Evolutionary conservation across 1,140 invertebrate genomes (phyloP).

Genomic region (Vollenhovia emeryi): DNA sequence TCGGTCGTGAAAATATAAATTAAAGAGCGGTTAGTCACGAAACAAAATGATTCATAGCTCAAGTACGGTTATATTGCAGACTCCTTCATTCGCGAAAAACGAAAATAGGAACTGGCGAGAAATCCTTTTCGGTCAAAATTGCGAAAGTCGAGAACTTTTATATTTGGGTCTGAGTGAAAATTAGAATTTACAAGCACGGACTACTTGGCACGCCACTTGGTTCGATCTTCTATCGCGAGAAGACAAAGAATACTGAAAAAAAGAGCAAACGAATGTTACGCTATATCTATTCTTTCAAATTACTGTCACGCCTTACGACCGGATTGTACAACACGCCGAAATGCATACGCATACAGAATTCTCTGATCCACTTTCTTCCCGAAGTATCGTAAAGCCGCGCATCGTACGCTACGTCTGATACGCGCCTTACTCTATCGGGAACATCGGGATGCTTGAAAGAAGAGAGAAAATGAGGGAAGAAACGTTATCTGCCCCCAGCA

Average conservation of each 20-base stretch:
- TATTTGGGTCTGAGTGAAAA: neutral
- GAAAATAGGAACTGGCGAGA: neutral
- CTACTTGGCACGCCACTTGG: conserved; percentile 19
- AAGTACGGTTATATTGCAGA: neutral
- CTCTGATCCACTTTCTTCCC: conserved; percentile 62
- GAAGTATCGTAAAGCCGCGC: conserved; percentile 65
- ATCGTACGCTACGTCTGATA: conserved; percentile 5
- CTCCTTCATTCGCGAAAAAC: neutral
- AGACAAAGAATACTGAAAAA: neutral
- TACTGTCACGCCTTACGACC: conserved; percentile 43
- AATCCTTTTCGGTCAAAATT: conserved; percentile 4
- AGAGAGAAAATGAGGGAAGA: neutral
- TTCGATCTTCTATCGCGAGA: conserved; percentile 18
- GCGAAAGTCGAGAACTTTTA: neutral
- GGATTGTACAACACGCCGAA: conserved; percentile 28
- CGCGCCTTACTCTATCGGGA: conserved; percentile 55
- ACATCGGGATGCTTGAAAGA: conserved; percentile 44
- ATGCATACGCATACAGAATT: conserved; percentile 47
- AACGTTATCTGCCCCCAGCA: conserved; percentile 15
- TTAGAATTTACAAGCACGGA: conserved; percentile 41
- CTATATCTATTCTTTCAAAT: conserved; percentile 51
- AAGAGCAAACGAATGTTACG: neutral
- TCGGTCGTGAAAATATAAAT: conserved; percentile 36
- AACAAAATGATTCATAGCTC: conserved; percentile 38
- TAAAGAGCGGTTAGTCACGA: conserved; percentile 47